Evolutionary conservation across 2,113 vertebrate genomes (phyloP), one percentile per base, ranked within the genome.

Genomic region (rat (Rattus norvegicus)): DNA sequence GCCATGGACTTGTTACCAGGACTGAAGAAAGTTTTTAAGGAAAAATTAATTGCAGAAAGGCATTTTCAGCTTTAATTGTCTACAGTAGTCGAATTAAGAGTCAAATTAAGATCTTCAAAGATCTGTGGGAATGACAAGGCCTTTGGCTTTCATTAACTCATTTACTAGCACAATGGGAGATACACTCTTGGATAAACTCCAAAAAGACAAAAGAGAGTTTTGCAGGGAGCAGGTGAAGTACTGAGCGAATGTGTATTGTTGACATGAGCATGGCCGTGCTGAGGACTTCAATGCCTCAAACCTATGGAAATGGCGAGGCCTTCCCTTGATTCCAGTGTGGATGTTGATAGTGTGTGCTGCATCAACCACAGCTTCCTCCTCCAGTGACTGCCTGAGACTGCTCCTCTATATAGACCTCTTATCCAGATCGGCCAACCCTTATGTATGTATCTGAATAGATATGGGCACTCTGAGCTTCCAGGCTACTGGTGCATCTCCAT

Each of bases 51-150:
- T 59, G 6, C 54, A 89, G 47, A 76, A 94, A 39, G 1, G 7
- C 69, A 73, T 63, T 96, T 97, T 94, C n/a, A 93, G 52, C 49
- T 63, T 61, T 88, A 73, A 59, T 90, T 91, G 16, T 30, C n/a
- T 70, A 28, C 76, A 83, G 67, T 67, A 86, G 76, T 39, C 95
- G 59, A 95, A 85, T 5, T 69, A 39, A n/a, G n/a, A n/a, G n/a
- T n/a, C n/a, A n/a, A n/a, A n/a, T n/a, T n/a, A n/a, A n/a, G n/a
- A n/a, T 87, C 43, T 86, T 67, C 49, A 63, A 54, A 56, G 65
- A 54, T 36, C 33, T 43, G 26, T 93, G 47, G 75, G 52, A 93
- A 26, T 70, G 77, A 36, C 10, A 88, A 30, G 54, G 26, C 43
- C 92, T 80, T 90, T 79, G 69, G 67, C 24, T 73, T 96, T 92